Conservation (phyloP, 2,888 invertebrate species). For the Rhyacophila evoluta region DNA sequence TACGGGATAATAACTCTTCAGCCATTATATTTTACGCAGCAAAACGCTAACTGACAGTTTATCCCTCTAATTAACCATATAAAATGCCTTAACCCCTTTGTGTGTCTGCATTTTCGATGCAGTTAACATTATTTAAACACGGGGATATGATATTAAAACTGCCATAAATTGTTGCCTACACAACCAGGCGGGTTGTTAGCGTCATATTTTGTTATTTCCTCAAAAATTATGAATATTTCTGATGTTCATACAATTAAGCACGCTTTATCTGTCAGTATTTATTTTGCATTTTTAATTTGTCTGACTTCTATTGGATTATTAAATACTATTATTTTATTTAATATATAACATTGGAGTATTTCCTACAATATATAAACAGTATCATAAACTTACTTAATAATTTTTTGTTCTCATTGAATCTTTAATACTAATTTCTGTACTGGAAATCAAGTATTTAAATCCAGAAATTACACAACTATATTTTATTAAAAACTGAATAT, state of each 20-base stretch:
- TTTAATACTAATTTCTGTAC: too few species aligned
- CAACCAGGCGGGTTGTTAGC: background rate
- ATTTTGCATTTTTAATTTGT: background rate
- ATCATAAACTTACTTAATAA: too few species aligned
- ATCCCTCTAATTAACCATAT: conserved; percentile 19
- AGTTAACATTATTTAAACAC: conserved; percentile 14
- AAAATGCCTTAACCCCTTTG: background rate
- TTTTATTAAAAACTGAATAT: too few species aligned
- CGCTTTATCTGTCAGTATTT: background rate
- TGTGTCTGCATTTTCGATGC: background rate
- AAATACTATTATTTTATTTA: too few species aligned
- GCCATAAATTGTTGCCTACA: background rate
- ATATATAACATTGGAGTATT: too few species aligned
- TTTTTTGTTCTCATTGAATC: too few species aligned
- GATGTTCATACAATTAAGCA: background rate
- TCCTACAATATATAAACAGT: too few species aligned
- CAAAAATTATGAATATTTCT: background rate
- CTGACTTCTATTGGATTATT: background rate
- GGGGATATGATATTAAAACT: background rate
- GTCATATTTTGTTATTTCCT: conserved; percentile 3
- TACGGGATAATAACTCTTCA: background rate
- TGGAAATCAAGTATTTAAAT: too few species aligned
- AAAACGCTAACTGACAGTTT: conserved; percentile 5
- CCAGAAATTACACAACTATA: too few species aligned
- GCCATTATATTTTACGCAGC: conserved; percentile 9